Conservation (phyloP, 2,888 invertebrate species). For the Cataglyphis livida region DNA sequence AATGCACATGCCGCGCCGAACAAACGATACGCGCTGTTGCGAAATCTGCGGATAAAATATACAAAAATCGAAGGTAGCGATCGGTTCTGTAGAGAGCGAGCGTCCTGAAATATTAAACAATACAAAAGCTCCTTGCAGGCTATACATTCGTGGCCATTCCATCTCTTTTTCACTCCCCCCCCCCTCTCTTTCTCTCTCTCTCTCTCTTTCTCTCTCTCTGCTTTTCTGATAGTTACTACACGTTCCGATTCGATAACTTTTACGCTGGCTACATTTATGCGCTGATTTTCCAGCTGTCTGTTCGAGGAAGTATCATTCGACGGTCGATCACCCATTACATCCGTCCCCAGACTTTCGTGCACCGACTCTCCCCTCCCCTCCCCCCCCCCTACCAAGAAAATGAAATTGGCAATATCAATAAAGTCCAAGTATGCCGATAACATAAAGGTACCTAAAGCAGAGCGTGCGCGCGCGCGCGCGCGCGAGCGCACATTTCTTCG, state of each 20-base stretch:
- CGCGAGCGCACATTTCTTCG: constrained; percentile 61
- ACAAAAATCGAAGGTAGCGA: constrained; percentile 22
- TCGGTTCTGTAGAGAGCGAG: background rate
- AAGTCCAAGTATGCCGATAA: constrained; percentile 53
- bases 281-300: constrained; percentile 50
- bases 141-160: background rate
- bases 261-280: constrained; percentile 25
- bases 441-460: constrained; percentile 46
- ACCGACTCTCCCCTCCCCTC: background rate
- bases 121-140: background rate
- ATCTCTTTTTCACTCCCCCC: background rate
- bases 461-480: background rate
- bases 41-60: constrained; percentile 35
- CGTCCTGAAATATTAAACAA: constrained; percentile 25
- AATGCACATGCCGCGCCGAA: background rate
- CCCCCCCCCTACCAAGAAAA: constrained; percentile 49
- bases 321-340: constrained; percentile 51
- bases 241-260: constrained; percentile 13
- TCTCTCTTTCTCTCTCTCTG: background rate
- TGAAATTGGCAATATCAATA: constrained; percentile 72
- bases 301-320: constrained; percentile 44
- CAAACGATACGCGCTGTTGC: background rate
- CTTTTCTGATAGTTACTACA: background rate
- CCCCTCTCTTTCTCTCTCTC: background rate
- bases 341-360: constrained; percentile 17